A percentile compares a stretch with the other conserved stretches of the same genome.
Conservation (phyloP, 2,797 vertebrate species). For the Yasuhikotakia modesta region DNA sequence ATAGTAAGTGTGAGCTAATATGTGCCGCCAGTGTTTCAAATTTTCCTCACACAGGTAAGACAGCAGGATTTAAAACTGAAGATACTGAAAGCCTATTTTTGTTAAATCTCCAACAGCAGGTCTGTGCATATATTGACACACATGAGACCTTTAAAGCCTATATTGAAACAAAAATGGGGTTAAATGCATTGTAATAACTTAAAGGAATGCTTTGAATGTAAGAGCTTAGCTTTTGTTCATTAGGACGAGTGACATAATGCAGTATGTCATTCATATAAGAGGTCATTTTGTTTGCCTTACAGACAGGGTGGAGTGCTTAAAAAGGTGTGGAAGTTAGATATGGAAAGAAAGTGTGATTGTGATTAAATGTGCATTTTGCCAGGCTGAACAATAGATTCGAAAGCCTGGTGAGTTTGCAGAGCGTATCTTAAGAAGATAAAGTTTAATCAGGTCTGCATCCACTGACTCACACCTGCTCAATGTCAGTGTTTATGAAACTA, state of each 20-base stretch:
- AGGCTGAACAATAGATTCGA: conserved; percentile 6
- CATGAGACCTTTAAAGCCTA: conserved; percentile 12
- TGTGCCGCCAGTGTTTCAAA: conserved; percentile 40
- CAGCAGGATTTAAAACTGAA: background rate
- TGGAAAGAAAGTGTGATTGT: conserved; percentile 1
- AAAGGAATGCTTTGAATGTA: conserved; percentile 33
- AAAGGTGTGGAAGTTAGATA: conserved; percentile 4
- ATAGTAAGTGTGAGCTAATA: conserved; percentile 6
- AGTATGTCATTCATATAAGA: conserved; percentile 22
- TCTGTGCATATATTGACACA: conserved; percentile 19
- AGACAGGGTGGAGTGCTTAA: background rate
- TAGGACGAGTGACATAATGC: background rate
- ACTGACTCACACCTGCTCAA: background rate
- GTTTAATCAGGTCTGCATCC: background rate
- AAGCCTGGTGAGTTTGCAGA: background rate
- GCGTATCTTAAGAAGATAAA: conserved; percentile 55
- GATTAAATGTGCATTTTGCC: background rate
- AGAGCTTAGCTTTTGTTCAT: conserved; percentile 38
- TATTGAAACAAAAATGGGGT: background rate
- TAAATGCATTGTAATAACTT: background rate
- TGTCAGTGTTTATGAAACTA: background rate
- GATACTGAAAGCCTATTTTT: conserved; percentile 16
- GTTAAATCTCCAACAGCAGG: conserved; percentile 33
- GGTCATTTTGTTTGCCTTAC: background rate
- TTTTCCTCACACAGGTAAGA: conserved; percentile 23